These are phyloP conservation scores for Mycetomoellerius zeteki DNA, from an alignment of 1,140 invertebrate species.

Conservation along the genomic window DNA sequence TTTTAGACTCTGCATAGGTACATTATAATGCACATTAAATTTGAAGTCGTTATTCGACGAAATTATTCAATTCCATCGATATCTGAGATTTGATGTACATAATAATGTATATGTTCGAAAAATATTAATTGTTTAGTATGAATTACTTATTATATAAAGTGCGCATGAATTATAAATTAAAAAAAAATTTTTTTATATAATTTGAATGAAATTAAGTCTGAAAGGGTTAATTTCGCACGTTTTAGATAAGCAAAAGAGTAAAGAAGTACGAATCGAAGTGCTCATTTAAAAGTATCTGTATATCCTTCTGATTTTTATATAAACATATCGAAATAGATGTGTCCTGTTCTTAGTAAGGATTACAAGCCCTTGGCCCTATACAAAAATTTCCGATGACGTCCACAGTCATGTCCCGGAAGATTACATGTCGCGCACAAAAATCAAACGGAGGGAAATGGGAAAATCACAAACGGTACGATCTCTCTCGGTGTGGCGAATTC, in stretches of 20 bases:
- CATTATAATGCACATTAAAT: no score
- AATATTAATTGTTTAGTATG: no score
- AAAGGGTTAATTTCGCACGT: neutral
- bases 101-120: no score
- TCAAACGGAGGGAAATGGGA: neutral
- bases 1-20: no score
- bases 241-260: neutral
- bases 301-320: conserved; percentile 21
- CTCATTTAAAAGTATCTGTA: neutral
- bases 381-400: conserved; percentile 29
- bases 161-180: no score
- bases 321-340: no score
- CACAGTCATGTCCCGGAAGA: conserved; percentile 44
- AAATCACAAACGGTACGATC: conserved; percentile 36
- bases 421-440: conserved; percentile 43
- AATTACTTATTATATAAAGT: no score
- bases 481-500: conserved; percentile 53
- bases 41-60: no score
- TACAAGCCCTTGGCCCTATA: neutral
- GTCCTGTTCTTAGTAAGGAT: neutral
- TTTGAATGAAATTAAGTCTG: no score
- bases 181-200: no score
- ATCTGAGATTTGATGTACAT: no score
- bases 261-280: neutral
- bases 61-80: no score